Conservation (phyloP, 2,113 vertebrate genomes). For the Eulacestoma nigropectus region DNA sequence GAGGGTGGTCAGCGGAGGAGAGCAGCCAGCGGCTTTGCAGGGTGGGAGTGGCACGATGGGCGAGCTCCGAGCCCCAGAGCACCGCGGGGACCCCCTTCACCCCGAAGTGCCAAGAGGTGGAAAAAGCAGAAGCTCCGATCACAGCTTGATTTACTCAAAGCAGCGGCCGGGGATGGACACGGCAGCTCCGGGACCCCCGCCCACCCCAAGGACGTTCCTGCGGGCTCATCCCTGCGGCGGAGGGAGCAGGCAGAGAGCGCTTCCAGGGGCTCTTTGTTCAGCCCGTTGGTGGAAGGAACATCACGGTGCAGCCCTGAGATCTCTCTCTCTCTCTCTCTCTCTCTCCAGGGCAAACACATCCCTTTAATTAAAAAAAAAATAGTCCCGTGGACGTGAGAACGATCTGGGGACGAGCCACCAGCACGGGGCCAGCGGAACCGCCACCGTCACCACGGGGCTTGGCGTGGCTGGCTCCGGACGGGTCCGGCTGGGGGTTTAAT, state of each 20-base stretch:
- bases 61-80: background rate
- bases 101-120: accelerated
- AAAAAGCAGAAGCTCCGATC: background rate
- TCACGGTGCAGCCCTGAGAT: background rate
- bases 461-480: too few species aligned
- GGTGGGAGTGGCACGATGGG: accelerated
- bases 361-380: background rate
- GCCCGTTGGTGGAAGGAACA: background rate
- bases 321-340: background rate
- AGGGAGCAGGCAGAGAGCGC: background rate
- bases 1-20: too few species aligned
- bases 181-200: accelerated
- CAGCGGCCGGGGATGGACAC: background rate
- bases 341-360: background rate
- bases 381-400: accelerated
- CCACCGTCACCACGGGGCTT: too few species aligned
- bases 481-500: background rate
- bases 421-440: background rate
- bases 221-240: background rate
- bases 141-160: background rate
- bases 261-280: background rate
- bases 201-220: background rate
- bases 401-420: background rate
- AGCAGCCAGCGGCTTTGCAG: background rate
- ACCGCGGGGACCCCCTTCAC: background rate